phyloP scores from a whole-genome alignment of 92 coral and sea anemone species.

The Zoanthus gigantus region DNA sequence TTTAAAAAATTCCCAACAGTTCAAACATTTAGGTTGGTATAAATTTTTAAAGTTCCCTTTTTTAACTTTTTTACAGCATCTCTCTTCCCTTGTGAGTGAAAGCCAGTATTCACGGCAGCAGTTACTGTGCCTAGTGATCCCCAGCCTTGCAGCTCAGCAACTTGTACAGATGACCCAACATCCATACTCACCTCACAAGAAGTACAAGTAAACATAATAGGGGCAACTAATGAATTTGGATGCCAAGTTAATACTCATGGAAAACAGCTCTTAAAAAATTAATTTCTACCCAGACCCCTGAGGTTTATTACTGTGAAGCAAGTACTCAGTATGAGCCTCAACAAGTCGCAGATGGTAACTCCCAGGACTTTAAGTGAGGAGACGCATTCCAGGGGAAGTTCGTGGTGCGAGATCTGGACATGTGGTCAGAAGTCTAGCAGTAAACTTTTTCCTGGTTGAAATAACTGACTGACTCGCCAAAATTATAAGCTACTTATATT shows the following conservation, averaged over 20 bases:
- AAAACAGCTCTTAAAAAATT: background rate
- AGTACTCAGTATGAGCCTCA: background rate
- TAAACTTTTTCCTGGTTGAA: too few species aligned
- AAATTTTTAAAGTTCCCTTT: too few species aligned
- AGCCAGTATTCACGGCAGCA: background rate
- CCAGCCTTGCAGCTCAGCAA: background rate
- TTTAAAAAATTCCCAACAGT: background rate
- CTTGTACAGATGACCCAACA: background rate
- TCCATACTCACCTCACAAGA: background rate
- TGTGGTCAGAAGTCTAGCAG: too few species aligned
- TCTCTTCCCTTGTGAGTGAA: background rate
- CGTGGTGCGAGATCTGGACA: too few species aligned
- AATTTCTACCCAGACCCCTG: background rate
- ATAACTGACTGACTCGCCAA: too few species aligned
- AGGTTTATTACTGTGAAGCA: background rate
- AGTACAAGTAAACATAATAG: background rate
- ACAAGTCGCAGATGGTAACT: background rate
- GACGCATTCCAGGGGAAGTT: too few species aligned
- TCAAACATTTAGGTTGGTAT: too few species aligned
- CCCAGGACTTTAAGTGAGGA: too few species aligned
- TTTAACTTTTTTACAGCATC: background rate
- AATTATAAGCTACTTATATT: too few species aligned
- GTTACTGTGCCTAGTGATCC: background rate
- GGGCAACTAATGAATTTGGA: constrained; percentile 14
- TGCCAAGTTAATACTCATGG: constrained; percentile 9